Evolutionary conservation across 1,140 invertebrate genomes (phyloP), one percentile per base, ranked within the genome.

Genomic region (Neoseiulus cucumeris): DNA sequence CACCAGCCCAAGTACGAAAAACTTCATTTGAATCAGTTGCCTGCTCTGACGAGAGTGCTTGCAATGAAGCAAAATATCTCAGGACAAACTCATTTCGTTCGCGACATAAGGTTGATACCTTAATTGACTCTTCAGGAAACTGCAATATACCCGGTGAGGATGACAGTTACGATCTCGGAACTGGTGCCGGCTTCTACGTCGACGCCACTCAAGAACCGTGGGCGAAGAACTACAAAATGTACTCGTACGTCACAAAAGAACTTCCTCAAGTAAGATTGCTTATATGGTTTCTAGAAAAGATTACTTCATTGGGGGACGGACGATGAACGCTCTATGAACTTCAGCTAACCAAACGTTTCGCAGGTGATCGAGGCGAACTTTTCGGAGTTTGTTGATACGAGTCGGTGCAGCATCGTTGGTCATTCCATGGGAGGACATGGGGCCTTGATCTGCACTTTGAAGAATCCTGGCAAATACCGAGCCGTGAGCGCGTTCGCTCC

Each of bases 401-500:
- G 47, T 28, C 18, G 39, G n/a, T 42, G 64, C 29, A 51, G 66
- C 17, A 70, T 72, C 55, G 66, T 68, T 2, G 69, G 68, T 41
- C 71, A 72, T 72, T 91, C 91, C 73, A 96, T 97, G 92, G 93
- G 93, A 64, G 93, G 94, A 65, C 92, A 96, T 79, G 95, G 95
- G 29, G 94, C 95, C 29, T 75, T 98, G 25, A 85, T 93, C 39
- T 89, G 87, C 75, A 85, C 87, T 18, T 76, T 98, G 22, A 91
- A 91, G 75, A 95, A 93, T 76, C 93, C 92, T 25, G 86, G 85
- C 5, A 77, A 86, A 66, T 99, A 90, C 75, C 82, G 83, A 70
- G 86, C 87, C 42, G 91, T 95, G 0, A 94, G 91, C 67, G 90
- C 90, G n/a, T 98, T 99, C 82, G 83, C 95, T 22, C 92, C 95